phyloP scores from a whole-genome alignment of 2,888 invertebrate genomes.

The Agrotis segetum region DNA sequence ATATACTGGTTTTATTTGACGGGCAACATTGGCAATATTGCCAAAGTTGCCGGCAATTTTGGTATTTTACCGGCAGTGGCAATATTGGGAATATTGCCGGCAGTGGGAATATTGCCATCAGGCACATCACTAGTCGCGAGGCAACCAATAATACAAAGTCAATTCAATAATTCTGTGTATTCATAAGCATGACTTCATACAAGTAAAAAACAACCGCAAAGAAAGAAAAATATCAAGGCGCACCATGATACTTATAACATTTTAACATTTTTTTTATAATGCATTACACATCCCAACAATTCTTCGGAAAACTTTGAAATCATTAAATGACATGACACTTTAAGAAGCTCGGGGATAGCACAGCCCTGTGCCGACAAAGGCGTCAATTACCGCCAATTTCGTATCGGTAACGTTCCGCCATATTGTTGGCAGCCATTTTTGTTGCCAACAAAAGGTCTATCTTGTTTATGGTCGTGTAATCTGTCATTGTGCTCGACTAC shows the following conservation, averaged over 20 bases:
- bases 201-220: conserved; percentile 29
- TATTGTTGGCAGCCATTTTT: conserved; percentile 66
- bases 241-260: neutral
- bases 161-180: conserved; percentile 15
- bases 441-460: conserved; percentile 64
- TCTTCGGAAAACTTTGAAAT: conserved; percentile 46
- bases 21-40: no score
- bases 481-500: conserved; percentile 55
- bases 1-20: no score
- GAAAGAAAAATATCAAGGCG: conserved; percentile 6
- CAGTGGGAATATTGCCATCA: no score
- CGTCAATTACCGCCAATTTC: conserved; percentile 71
- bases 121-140: no score
- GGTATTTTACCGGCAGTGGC: no score
- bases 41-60: no score
- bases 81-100: no score
- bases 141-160: neutral
- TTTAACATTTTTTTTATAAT: conserved; percentile 27
- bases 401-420: conserved; percentile 67
- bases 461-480: conserved; percentile 62
- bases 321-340: conserved; percentile 58
- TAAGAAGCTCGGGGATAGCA: conserved; percentile 38
- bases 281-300: conserved; percentile 13
- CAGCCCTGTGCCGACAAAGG: conserved; percentile 63
- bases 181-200: conserved; percentile 1